These are phyloP conservation scores for Romanogobio albipinnatus DNA, from an alignment of 2,113 vertebrate species.

Conservation along the genomic window DNA sequence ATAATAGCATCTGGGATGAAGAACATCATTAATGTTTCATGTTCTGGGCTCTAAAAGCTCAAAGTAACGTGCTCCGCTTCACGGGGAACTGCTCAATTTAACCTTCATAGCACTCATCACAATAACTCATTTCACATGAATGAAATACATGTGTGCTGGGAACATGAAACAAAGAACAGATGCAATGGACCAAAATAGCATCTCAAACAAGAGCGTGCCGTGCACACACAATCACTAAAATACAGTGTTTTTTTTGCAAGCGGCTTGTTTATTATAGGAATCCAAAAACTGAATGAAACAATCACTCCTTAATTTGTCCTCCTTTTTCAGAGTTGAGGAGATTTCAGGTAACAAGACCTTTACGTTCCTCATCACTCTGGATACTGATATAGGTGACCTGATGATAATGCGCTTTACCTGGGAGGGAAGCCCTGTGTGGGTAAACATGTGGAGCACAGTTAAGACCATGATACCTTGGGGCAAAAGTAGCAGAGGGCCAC, in stretches of 20 bases:
- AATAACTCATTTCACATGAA: constrained; percentile 24
- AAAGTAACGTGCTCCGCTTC: constrained; percentile 18
- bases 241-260: background rate
- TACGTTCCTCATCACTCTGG: constrained; percentile 87
- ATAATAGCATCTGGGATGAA: constrained; percentile 2
- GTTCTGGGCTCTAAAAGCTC: constrained; percentile 17
- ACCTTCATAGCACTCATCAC: constrained; percentile 7
- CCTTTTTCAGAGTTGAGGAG: constrained; percentile 72
- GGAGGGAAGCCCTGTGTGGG: constrained; percentile 83
- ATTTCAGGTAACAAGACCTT: constrained; percentile 85
- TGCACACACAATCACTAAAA: background rate
- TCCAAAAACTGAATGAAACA: background rate
- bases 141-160: constrained; percentile 11
- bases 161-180: constrained; percentile 6
- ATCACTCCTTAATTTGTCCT: background rate
- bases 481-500: constrained; percentile 60
- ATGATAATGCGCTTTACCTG: constrained; percentile 84
- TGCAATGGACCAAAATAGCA: constrained; percentile 22
- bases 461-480: constrained; percentile 85
- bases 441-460: constrained; percentile 84
- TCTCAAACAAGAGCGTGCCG: background rate
- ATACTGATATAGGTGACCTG: constrained; percentile 86
- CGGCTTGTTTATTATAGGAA: background rate
- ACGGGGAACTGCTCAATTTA: constrained; percentile 8
- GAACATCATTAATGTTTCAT: constrained; percentile 14